Evolutionary conservation across 2,113 vertebrate genomes (phyloP).

Genomic region (Merops nubicus): DNA sequence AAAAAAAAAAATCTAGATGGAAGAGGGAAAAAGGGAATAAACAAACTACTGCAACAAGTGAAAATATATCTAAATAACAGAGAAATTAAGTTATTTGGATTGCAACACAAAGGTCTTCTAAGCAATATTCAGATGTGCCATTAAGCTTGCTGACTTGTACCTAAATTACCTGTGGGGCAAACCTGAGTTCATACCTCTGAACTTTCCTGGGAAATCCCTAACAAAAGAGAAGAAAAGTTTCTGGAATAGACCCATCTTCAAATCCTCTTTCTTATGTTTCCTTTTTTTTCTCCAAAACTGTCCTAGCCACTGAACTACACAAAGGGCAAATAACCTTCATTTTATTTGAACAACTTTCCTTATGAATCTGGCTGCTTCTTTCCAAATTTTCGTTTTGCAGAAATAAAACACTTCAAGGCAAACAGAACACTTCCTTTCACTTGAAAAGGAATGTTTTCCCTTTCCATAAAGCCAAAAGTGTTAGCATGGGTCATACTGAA

Average conservation of each 20-base stretch:
- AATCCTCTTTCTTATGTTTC: neutral
- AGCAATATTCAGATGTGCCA: neutral
- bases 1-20: neutral
- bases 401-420: neutral
- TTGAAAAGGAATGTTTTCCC: conserved; percentile 3
- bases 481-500: neutral
- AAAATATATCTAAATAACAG: neutral
- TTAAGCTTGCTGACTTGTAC: neutral
- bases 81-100: neutral
- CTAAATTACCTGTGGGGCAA: neutral
- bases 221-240: neutral
- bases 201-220: neutral
- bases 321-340: neutral
- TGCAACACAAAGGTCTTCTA: neutral
- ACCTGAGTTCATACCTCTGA: neutral
- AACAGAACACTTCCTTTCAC: conserved; percentile 9
- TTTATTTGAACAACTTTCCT: neutral
- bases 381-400: neutral
- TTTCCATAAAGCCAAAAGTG: neutral
- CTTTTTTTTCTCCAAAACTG: neutral
- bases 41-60: neutral
- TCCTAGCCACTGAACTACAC: neutral
- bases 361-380: neutral
- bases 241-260: neutral
- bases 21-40: neutral